These are phyloP conservation scores for Drosophila pullipes DNA, from an alignment of 2,888 invertebrate genomes.

Conservation along the genomic window DNA sequence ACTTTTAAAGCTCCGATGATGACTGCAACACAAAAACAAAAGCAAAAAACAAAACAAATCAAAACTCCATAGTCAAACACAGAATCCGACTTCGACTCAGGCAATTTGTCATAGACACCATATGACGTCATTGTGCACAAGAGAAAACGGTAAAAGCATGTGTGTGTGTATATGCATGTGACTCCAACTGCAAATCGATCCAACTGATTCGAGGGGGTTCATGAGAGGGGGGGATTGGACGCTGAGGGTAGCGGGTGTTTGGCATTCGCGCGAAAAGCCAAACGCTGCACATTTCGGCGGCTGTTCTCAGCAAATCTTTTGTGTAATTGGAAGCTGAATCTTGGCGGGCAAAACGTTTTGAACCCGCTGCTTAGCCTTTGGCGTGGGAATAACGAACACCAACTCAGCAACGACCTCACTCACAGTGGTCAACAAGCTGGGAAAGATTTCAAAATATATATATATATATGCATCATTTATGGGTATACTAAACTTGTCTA, in stretches of 20 bases:
- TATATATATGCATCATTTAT: no score
- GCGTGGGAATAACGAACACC: conserved; percentile 66
- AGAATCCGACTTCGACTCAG: conserved; percentile 12
- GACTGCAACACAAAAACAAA: not conserved
- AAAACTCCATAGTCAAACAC: not conserved
- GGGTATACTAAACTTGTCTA: not conserved
- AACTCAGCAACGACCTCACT: conserved; percentile 25
- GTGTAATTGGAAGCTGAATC: conserved; percentile 75
- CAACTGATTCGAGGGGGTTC: conserved; percentile 1
- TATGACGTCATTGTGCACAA: conserved; percentile 49
- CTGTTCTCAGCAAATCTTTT: conserved; percentile 76
- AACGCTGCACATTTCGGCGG: conserved; percentile 71
- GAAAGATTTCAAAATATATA: not conserved
- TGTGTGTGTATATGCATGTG: not conserved
- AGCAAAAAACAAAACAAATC: not conserved
- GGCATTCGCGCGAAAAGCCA: conserved; percentile 57
- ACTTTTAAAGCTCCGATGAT: conserved; percentile 1
- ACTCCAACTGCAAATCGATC: conserved; percentile 29
- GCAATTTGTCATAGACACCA: conserved; percentile 53
- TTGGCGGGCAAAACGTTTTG: conserved; percentile 74
- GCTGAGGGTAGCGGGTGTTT: not conserved
- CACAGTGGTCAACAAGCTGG: conserved; percentile 31
- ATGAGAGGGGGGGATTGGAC: not conserved
- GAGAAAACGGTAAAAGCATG: conserved; percentile 12
- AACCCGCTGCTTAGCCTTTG: conserved; percentile 72